Conservation (phyloP, 2,797 vertebrate genomes). For the Oreortyx pictus region DNA sequence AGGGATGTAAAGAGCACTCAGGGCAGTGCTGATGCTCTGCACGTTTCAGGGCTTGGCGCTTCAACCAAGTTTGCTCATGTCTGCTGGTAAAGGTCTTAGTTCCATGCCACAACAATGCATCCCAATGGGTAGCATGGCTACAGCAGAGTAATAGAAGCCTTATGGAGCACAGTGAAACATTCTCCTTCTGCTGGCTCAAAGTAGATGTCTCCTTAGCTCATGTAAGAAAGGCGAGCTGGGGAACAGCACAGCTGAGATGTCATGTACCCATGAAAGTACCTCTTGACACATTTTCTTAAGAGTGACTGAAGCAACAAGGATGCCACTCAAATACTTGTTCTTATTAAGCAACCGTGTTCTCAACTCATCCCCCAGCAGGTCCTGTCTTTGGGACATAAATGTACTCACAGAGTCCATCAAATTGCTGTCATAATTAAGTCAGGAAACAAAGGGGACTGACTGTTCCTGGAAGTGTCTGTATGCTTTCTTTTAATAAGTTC, state of each 20-base stretch:
- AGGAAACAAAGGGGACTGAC: neutral
- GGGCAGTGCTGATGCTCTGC: neutral
- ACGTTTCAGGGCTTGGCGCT: rapidly evolving
- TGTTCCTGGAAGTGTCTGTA: neutral
- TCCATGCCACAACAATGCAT: neutral
- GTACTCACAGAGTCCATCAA: neutral
- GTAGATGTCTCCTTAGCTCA: neutral
- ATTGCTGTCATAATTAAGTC: neutral
- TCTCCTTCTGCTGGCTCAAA: neutral
- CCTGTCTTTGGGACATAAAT: neutral
- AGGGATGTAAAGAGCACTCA: neutral
- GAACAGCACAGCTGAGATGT: neutral
- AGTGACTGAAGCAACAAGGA: neutral
- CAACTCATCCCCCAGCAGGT: neutral
- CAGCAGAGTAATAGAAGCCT: neutral
- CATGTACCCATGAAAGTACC: neutral
- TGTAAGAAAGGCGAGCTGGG: neutral
- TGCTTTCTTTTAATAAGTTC: neutral
- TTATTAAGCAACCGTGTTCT: neutral
- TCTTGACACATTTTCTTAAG: neutral
- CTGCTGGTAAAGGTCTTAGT: neutral
- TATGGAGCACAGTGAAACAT: neutral
- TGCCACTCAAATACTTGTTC: neutral
- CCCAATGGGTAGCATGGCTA: neutral
- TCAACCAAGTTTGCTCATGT: rapidly evolving